Evolutionary conservation across 2,797 vertebrate species (phyloP), one percentile per base, ranked within the genome.

Genomic region (Notolepis coatsorum): DNA sequence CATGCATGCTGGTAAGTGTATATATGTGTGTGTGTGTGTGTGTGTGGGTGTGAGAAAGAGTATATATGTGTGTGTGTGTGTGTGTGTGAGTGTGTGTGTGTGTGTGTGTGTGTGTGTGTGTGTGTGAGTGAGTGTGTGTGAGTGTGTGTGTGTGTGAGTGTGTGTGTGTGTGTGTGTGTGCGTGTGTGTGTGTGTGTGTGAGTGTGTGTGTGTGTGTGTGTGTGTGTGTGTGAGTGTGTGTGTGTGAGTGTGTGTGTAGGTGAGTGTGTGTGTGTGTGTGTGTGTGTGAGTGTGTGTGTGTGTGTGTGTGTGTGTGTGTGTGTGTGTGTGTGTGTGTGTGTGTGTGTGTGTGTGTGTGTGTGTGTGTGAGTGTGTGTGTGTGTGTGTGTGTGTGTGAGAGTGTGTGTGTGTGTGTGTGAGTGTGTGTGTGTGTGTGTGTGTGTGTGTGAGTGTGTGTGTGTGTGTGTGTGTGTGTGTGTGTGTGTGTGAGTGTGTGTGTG

Each of bases 291-390:
- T 55, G 24, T 41, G 35, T 39, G 35, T 41, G 52, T 20, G 28
- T 56, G 73, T 58, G 58, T 73, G 69, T 71, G 65, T 74, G 75
- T 75, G 67, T 80, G 76, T 50, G 68, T 70, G 43, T 65, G 69
- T 69, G 67, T 52, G 43, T 71, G 50, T 46, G 46, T 66, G 57
- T 24, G 5, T 62, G 39, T 25, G 49, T 52, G 13, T 18, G 23
- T 7, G 23, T 18, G 42, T 46, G 41, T 37, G 59, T 42, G 49
- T 35, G 60, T 42, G 20, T 33, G 48, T 15, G 35, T 23, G 25
- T 58, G 42, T 57, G 71, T 62, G 55, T 58, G 48, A 3, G 8
- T 54, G 28, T 43, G 45, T 23, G 49, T 61, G 51, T 39, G 42
- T 37, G 53, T 49, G 51, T 25, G 35, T 24, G 33, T 7, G 51